Evolutionary conservation across 2,113 vertebrate genomes (phyloP).

Genomic region (Noturus placidus): DNA sequence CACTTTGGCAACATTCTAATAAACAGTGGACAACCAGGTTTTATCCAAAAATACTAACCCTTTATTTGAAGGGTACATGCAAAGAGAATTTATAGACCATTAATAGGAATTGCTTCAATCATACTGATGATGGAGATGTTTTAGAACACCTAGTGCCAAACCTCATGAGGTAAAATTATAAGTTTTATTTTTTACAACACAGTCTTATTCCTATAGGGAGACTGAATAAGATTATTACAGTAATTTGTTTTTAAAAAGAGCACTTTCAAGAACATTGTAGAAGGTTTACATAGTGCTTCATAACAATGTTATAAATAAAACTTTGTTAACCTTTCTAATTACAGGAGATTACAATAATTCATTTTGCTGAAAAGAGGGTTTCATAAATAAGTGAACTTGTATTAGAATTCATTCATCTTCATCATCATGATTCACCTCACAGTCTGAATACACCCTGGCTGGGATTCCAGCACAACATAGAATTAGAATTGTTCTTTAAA

Average conservation of each 20-base stretch:
- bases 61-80: neutral
- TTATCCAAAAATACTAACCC: neutral
- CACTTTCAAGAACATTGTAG: too few species aligned
- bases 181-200: neutral
- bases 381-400: neutral
- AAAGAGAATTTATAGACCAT: neutral
- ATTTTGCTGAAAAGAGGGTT: neutral
- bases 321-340: neutral
- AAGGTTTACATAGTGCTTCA: neutral
- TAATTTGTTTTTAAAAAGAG: neutral
- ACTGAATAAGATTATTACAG: neutral
- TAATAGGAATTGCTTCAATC: neutral
- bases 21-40: neutral
- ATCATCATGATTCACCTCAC: neutral
- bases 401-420: neutral
- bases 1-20: neutral
- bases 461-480: neutral
- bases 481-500: neutral
- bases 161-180: neutral
- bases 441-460: neutral
- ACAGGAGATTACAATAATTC: neutral
- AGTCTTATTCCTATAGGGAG: neutral
- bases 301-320: neutral
- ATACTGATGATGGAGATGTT: neutral
- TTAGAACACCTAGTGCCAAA: neutral